A percentile compares a stretch with the other conserved stretches of the same genome.
Evolutionary conservation across 2,888 invertebrate species (phyloP).

Genomic region (Protonemura montana): DNA sequence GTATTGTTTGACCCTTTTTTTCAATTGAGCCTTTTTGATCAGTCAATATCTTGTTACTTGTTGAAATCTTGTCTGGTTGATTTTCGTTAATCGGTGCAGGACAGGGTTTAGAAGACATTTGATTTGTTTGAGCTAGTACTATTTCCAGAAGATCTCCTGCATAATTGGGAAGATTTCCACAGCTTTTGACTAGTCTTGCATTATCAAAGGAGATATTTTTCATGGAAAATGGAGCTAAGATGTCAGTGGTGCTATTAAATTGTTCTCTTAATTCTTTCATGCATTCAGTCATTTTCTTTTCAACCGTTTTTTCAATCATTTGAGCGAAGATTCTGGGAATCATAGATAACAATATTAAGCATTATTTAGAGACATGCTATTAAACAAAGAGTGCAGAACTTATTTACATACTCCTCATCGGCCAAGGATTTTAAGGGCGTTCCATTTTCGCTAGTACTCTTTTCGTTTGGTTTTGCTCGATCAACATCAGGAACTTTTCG

Average conservation of each 20-base stretch:
- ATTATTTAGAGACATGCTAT: too few relatives aligned
- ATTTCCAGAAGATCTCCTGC: not conserved
- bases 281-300: too few relatives aligned
- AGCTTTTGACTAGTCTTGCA: too few relatives aligned
- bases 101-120: not conserved
- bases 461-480: not conserved
- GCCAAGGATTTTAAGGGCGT: not conserved
- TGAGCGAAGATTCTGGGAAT: too few relatives aligned
- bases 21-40: not conserved
- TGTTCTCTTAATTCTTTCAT: not conserved
- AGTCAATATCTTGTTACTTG: not conserved
- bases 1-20: not conserved
- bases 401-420: not conserved
- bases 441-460: not conserved
- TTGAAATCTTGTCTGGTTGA: not conserved
- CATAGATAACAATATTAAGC: too few relatives aligned
- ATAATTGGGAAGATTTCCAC: not conserved
- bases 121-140: not conserved
- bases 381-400: too few relatives aligned
- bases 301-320: too few relatives aligned
- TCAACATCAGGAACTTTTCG: not conserved
- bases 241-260: not conserved
- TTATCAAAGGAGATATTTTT: too few relatives aligned
- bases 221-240: not conserved
- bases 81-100: not conserved